These are phyloP conservation scores for Euwallacea similis DNA, from an alignment of 1,140 invertebrate genomes.

Conservation along the genomic window DNA sequence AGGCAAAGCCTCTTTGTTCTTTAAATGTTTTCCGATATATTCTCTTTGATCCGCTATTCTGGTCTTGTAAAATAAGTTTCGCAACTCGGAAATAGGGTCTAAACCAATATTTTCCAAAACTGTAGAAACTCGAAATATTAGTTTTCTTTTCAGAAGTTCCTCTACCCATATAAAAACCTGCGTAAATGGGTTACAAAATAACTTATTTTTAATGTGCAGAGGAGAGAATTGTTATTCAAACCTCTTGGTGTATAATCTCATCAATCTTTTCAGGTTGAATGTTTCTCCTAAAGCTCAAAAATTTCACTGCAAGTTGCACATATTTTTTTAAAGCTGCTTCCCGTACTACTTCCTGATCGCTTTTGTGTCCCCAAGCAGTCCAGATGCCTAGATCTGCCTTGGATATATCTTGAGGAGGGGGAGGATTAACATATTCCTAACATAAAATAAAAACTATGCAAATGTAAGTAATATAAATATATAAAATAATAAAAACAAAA, in stretches of 20 bases:
- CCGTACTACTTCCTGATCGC: slow-evolving; percentile 62
- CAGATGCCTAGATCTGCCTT: slow-evolving; percentile 51
- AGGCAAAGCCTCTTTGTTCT: slow-evolving; percentile 56
- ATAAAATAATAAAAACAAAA: no score
- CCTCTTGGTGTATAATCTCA: slow-evolving; percentile 61
- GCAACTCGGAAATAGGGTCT: slow-evolving; percentile 60
- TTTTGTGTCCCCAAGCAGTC: slow-evolving; percentile 59
- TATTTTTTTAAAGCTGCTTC: slow-evolving; percentile 69
- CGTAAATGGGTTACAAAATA: slow-evolving; percentile 24
- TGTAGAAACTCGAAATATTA: slow-evolving; percentile 66
- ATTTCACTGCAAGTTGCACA: slow-evolving; percentile 61
- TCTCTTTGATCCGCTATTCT: slow-evolving; percentile 59
- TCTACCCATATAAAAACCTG: slow-evolving; percentile 65
- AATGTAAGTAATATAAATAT: no score
- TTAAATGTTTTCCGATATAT: slow-evolving; percentile 63
- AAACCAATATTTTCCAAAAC: slow-evolving; percentile 63
- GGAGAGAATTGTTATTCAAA: slow-evolving; percentile 42
- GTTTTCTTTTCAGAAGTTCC: slow-evolving; percentile 62
- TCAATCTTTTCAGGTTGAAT: slow-evolving; percentile 58
- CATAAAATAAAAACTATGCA: no score
- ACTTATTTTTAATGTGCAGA: neutral
- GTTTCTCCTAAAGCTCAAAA: slow-evolving; percentile 59
- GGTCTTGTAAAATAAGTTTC: slow-evolving; percentile 58
- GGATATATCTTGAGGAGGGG: slow-evolving; percentile 45
- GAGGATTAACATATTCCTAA: slow-evolving; percentile 20